Conservation (phyloP, 53 echinoderm and acorn worm genomes). For the Hippasteria phrygiana region DNA sequence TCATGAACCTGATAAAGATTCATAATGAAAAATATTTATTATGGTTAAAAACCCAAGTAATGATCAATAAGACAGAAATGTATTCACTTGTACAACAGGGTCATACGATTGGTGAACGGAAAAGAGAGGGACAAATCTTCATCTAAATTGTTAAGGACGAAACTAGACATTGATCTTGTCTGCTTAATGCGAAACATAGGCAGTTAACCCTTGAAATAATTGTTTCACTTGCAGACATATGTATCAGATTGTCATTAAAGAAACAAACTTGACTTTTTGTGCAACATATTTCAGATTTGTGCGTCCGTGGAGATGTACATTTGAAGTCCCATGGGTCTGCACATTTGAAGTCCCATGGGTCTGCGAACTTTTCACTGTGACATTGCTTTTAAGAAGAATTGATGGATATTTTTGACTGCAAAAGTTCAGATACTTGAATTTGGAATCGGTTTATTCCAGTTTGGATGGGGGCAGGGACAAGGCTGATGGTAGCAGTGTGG, state of each 20-base stretch:
- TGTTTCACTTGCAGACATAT: too few relatives aligned
- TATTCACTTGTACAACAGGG: neutral
- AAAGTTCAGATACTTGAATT: neutral
- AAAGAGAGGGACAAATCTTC: neutral
- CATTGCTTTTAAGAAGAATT: neutral
- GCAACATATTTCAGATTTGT: neutral
- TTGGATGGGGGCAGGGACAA: neutral
- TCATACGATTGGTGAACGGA: neutral
- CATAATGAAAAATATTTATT: neutral
- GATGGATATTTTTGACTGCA: neutral
- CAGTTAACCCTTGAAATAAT: too few relatives aligned
- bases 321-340: neutral
- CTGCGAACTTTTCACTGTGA: neutral
- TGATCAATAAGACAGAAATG: neutral
- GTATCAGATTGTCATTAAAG: too few relatives aligned
- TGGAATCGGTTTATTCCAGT: neutral
- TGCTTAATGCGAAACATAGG: too few relatives aligned
- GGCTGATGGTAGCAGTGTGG: neutral
- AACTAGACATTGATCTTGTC: too few relatives aligned
- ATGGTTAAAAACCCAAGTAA: neutral
- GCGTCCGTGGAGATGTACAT: neutral
- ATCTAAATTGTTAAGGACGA: neutral
- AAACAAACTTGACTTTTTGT: neutral
- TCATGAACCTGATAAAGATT: too few relatives aligned
- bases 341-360: neutral